These are phyloP conservation scores for Diphyllodes magnificus DNA, from an alignment of 2,113 vertebrate species.

Conservation along the genomic window DNA sequence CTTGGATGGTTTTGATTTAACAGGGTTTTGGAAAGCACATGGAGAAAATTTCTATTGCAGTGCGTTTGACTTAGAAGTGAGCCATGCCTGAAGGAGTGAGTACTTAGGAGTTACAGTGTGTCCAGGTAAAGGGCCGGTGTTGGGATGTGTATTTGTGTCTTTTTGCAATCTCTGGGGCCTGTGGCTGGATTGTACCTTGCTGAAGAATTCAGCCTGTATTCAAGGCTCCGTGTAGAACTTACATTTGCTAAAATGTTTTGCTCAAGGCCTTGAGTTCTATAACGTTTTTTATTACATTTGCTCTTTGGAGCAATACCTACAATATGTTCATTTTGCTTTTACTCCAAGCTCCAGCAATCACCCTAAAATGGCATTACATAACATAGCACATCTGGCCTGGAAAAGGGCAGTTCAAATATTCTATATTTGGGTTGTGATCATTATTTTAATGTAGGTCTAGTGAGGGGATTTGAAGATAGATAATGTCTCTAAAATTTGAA, in stretches of 20 bases:
- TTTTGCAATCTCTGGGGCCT: neutral
- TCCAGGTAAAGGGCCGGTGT: neutral
- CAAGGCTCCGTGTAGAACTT: neutral
- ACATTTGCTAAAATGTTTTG: neutral
- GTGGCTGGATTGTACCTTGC: neutral
- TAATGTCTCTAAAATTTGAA: neutral
- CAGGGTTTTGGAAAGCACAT: constrained; percentile 4
- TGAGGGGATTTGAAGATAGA: neutral
- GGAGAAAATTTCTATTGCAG: neutral
- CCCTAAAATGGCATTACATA: constrained; percentile 37
- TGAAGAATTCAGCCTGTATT: neutral
- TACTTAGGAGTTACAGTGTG: neutral
- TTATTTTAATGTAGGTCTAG: constrained; percentile 32
- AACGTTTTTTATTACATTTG: neutral
- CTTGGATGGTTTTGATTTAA: constrained; percentile 45
- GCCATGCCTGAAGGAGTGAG: constrained; percentile 8
- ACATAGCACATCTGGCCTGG: constrained; percentile 38
- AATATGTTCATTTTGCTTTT: constrained; percentile 11
- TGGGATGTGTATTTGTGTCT: neutral
- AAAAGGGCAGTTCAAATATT: constrained; percentile 19
- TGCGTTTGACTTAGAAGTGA: neutral
- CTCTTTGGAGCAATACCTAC: constrained; percentile 20
- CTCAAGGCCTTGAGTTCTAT: constrained; percentile 33
- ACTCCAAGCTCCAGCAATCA: constrained; percentile 17
- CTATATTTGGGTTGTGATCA: neutral